Conservation (phyloP, 2,888 invertebrate genomes). For the Scaptodrosophila latifasciaeformis region DNA sequence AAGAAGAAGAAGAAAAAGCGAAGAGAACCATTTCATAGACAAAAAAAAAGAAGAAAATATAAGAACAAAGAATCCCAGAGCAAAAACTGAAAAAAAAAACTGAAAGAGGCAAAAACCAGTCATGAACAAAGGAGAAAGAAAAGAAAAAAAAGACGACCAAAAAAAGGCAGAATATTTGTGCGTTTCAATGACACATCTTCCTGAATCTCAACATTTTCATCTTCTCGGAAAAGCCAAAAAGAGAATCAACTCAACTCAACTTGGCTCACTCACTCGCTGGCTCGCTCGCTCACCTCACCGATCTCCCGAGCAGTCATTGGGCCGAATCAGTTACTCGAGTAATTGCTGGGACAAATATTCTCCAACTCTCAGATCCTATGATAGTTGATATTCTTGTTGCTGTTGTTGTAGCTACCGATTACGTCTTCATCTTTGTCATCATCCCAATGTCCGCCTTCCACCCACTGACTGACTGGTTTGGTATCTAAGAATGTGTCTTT, state of each 20-base stretch:
- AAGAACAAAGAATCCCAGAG: constrained; percentile 17
- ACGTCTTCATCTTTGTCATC: not conserved
- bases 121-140: constrained; percentile 9
- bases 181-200: constrained; percentile 53
- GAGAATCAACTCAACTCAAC: no score
- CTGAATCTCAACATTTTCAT: constrained; percentile 3
- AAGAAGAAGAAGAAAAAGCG: constrained; percentile 7
- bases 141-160: constrained; percentile 2
- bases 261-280: no score
- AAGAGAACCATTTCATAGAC: constrained; percentile 38
- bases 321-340: constrained; percentile 53
- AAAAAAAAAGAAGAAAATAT: constrained; percentile 32
- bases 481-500: constrained; percentile 54
- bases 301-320: no score
- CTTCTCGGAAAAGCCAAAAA: constrained; percentile 1
- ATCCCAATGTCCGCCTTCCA: not conserved
- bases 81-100: constrained; percentile 10
- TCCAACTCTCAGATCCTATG: not conserved
- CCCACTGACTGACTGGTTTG: constrained; percentile 17
- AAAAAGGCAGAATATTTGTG: constrained; percentile 49
- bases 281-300: no score
- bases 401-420: no score
- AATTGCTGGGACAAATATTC: constrained; percentile 43
- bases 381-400: no score
- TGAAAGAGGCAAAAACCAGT: constrained; percentile 10